Evolutionary conservation across 2,888 invertebrate genomes (phyloP).

Genomic region (Limnephilus auricula): DNA sequence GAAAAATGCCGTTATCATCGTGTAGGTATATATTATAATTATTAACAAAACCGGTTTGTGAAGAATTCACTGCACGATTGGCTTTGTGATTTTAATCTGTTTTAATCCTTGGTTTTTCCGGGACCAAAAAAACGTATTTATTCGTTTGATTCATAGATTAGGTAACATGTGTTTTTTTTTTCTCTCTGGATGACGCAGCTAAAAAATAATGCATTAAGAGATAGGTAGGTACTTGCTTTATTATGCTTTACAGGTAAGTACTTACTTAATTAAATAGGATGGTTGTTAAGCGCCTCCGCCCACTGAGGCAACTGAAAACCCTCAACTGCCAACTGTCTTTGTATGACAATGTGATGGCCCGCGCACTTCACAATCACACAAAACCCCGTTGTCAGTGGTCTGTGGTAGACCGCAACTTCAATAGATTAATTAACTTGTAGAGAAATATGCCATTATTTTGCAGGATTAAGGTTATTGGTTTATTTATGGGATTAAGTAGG

Average conservation of each 20-base stretch:
- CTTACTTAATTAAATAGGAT: too few relatives aligned
- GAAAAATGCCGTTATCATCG: neutral
- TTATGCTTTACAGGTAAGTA: too few relatives aligned
- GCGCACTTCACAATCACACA: too few relatives aligned
- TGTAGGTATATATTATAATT: neutral
- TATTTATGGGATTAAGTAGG: too few relatives aligned
- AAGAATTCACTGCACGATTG: neutral
- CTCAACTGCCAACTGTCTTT: too few relatives aligned
- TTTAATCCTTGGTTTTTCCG: neutral
- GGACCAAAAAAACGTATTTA: neutral
- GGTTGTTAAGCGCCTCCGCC: too few relatives aligned
- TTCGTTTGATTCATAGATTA: neutral
- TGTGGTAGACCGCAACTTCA: neutral
- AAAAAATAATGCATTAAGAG: neutral
- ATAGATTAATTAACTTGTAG: neutral
- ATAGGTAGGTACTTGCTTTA: neutral
- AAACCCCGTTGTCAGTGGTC: too few relatives aligned
- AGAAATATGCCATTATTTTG: neutral
- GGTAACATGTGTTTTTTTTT: neutral
- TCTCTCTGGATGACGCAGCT: neutral
- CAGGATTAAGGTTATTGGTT: too few relatives aligned
- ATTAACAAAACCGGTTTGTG: neutral
- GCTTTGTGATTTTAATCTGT: neutral
- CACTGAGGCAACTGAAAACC: too few relatives aligned
- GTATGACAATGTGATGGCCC: too few relatives aligned